Evolutionary conservation across 2,888 invertebrate species (phyloP), one percentile per base, ranked within the genome.

Genomic region (Mythimna loreyi): DNA sequence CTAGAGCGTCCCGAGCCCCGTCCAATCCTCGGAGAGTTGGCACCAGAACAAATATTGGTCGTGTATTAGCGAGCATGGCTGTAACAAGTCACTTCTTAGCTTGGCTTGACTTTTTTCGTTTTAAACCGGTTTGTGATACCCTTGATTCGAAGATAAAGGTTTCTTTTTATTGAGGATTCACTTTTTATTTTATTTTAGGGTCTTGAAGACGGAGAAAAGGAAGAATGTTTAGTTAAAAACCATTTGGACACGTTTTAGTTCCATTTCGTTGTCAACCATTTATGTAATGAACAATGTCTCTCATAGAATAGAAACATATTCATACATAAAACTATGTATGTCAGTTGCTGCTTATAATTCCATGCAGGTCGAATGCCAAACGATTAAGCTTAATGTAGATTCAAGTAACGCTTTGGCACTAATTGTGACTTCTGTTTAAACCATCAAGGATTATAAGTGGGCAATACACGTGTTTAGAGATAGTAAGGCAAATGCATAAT

Each of bases 1-100:
- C 84, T 85, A 86, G 87, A 87, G 84, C 89, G 86, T 87, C 87
- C 89, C 83, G 61, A 76, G 79, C 80, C 81, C 80, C 87, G 84
- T 80, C 86, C 86, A 82, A 85, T 89, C 90, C 90, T 88, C 64
- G 65, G 80, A 87, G 92, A 90, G 89, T 87, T 86, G 86, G 84
- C 84, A 83, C 85, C 86, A 85, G 75, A 84, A 85, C 92, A 93
- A 94, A 94, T 94, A 94, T 94, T 93, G 93, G 91, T 90, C 89
- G 86, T 92, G 91, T 92, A 93, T 94, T 93, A 94, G 91, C 85
- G 87, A 86, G 86, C 82, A 85, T 85, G 82, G 83, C 83, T 85
- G 89, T 90, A 92, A 91, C 92, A 87, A 92, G 89, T 90, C 91
- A 90, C 91, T 93, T 88, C 84, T 82, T 84, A 84, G 84, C 86